These are phyloP conservation scores for Liodrosophila aerea DNA, from an alignment of 2,888 invertebrate species.

Conservation along the genomic window DNA sequence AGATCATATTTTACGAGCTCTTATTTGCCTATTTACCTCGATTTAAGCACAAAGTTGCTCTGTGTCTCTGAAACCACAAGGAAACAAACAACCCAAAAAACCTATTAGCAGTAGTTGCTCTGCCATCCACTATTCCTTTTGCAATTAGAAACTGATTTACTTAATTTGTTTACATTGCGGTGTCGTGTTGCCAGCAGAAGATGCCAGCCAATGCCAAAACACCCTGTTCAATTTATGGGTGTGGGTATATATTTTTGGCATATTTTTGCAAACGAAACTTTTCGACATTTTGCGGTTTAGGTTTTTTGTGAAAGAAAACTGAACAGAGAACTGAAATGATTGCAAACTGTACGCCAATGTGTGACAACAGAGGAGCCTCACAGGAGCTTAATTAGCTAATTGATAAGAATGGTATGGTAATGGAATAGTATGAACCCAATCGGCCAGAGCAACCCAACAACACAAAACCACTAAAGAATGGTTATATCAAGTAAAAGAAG, in stretches of 20 bases:
- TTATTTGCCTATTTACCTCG: slow-evolving; percentile 56
- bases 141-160: slow-evolving; percentile 76
- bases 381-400: slow-evolving; percentile 48
- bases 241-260: slow-evolving; percentile 64
- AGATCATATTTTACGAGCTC: neutral
- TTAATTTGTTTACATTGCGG: slow-evolving; percentile 79
- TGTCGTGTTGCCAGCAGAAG: slow-evolving; percentile 38
- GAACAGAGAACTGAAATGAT: slow-evolving; percentile 32
- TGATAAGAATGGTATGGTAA: slow-evolving; percentile 8
- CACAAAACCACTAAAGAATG: too few species aligned
- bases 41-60: slow-evolving; percentile 36
- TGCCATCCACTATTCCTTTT: slow-evolving; percentile 46
- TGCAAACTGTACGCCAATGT: slow-evolving; percentile 32
- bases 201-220: slow-evolving; percentile 51
- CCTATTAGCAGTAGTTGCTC: slow-evolving; percentile 13
- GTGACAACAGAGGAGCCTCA: neutral
- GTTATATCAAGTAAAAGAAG: too few species aligned
- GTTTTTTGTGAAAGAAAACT: slow-evolving; percentile 24
- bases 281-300: slow-evolving; percentile 63
- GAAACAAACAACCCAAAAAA: slow-evolving; percentile 57
- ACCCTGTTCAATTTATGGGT: slow-evolving; percentile 54
- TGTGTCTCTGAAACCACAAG: slow-evolving; percentile 39
- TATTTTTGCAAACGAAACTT: slow-evolving; percentile 65
- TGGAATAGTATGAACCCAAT: too few species aligned
- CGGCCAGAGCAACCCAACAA: too few species aligned